These are phyloP conservation scores for Diadema setosum DNA, from an alignment of 35 echinoderm and acorn worm species.

Conservation along the genomic window DNA sequence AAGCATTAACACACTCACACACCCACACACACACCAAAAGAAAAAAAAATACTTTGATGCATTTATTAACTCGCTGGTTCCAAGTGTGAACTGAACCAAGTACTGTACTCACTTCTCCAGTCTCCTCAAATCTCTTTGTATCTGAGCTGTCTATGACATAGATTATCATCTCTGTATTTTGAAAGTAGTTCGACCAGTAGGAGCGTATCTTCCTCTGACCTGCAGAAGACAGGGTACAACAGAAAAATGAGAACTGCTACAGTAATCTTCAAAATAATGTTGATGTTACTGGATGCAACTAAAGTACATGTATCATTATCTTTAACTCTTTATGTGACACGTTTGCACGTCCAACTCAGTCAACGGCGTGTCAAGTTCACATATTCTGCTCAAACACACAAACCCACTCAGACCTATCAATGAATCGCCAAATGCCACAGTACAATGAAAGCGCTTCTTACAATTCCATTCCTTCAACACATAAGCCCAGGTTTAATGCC, in stretches of 20 bases:
- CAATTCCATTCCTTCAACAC: no score
- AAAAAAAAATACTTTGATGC: no score
- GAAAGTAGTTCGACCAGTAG: slow-evolving; percentile 80
- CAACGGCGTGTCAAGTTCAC: background rate
- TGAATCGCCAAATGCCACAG: no score
- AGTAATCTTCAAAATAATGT: background rate
- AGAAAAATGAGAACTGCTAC: background rate
- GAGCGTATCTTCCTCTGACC: slow-evolving; percentile 65
- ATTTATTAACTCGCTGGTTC: no score
- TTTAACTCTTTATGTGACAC: background rate
- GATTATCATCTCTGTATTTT: slow-evolving; percentile 64
- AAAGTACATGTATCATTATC: background rate
- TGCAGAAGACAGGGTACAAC: background rate
- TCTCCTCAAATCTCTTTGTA: slow-evolving; percentile 62
- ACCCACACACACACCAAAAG: no score
- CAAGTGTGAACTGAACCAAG: no score
- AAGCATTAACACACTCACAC: no score
- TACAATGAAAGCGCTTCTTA: no score
- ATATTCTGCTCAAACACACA: background rate
- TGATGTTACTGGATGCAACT: background rate
- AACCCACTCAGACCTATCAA: no score
- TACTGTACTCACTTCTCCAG: slow-evolving; percentile 29
- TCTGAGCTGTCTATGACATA: slow-evolving; percentile 86
- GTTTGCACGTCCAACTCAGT: background rate
- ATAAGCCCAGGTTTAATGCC: no score